A percentile compares a stretch with the other conserved stretches of the same genome.
These are phyloP conservation scores for Cassiopea xamachana DNA, from an alignment of 30 jellyfish, hydroid and myxozoan genomes.

Conservation along the genomic window DNA sequence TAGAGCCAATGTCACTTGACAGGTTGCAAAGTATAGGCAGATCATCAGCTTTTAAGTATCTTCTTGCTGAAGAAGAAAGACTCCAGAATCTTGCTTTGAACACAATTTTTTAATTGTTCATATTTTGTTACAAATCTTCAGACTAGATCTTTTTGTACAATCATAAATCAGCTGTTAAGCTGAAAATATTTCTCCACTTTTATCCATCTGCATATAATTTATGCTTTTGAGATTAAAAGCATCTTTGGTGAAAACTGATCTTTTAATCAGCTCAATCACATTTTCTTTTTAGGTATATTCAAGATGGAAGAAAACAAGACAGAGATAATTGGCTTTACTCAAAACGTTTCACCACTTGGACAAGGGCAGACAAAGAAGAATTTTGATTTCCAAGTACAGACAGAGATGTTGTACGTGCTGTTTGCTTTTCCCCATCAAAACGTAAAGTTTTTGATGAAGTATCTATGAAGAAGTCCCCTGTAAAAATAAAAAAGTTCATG, in stretches of 20 bases:
- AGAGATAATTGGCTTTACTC: not conserved
- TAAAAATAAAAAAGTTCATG: slow-evolving; percentile 15
- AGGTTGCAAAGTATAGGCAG: slow-evolving; percentile 20
- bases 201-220: too few species aligned
- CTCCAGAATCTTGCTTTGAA: slow-evolving; percentile 15
- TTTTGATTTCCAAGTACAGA: slow-evolving; percentile 35
- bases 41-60: not conserved
- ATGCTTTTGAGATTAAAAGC: not conserved
- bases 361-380: slow-evolving; percentile 4
- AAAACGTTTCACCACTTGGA: slow-evolving; percentile 26
- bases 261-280: not conserved
- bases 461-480: slow-evolving; percentile 40
- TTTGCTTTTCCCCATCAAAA: slow-evolving; percentile 35
- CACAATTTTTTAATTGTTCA: not conserved
- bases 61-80: slow-evolving; percentile 39
- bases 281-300: not conserved
- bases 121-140: not conserved
- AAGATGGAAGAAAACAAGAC: not conserved
- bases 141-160: not conserved
- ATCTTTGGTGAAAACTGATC: not conserved
- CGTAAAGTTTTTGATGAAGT: slow-evolving; percentile 18
- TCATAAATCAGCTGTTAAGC: too few species aligned
- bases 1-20: slow-evolving; percentile 62
- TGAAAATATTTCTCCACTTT: too few species aligned
- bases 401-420: slow-evolving; percentile 36